Percentiles rank a stretch among this genome's conserved stretches.
Evolutionary conservation across 2,113 vertebrate species (phyloP).

Genomic region (Entomyzon cyanotis): DNA sequence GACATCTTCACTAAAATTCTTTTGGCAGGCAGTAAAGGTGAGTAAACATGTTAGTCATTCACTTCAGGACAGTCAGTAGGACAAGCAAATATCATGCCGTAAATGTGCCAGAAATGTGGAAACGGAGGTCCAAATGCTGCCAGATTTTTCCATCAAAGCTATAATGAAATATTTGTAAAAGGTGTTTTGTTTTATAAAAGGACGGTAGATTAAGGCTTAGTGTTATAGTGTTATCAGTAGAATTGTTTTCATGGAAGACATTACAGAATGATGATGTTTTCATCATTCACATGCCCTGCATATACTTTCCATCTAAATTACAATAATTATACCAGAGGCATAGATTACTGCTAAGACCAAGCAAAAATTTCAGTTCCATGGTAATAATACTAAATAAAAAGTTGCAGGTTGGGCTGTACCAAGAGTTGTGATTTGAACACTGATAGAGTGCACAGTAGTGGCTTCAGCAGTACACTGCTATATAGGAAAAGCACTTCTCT

Average conservation of each 20-base stretch:
- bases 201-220: not conserved
- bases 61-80: not conserved
- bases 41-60: constrained; percentile 1
- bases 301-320: not conserved
- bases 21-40: constrained; percentile 67
- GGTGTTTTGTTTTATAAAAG: not conserved
- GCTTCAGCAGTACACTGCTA: not conserved
- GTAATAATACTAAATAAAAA: not conserved
- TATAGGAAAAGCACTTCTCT: not conserved
- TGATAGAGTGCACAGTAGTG: not conserved
- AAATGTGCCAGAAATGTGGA: not conserved
- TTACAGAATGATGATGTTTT: not conserved
- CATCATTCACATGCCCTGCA: not conserved
- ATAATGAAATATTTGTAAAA: not conserved
- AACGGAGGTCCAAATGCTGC: not conserved
- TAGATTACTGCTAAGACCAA: not conserved
- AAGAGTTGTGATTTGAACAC: not conserved
- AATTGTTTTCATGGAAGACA: not conserved
- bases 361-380: not conserved
- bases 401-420: not conserved
- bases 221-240: not conserved
- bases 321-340: not conserved
- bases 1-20: constrained; percentile 59
- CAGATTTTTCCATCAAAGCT: not conserved
- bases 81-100: not conserved